These are phyloP conservation scores for Tragulus kanchil DNA, from an alignment of 2,113 vertebrate species.

Conservation along the genomic window DNA sequence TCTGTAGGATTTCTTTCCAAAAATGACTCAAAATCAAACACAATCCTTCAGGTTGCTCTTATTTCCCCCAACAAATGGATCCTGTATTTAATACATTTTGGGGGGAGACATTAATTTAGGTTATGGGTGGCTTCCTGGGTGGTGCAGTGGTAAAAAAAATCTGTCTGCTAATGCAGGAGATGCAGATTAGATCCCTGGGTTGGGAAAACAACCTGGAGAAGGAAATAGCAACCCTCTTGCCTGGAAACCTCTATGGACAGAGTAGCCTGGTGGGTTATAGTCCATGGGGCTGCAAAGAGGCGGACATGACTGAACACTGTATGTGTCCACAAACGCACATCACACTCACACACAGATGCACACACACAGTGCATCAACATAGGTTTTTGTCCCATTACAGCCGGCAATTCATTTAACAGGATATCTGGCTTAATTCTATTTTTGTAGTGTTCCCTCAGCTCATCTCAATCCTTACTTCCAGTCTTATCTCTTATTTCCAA, in stretches of 20 bases:
- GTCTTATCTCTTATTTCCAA: not conserved
- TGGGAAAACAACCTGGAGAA: not conserved
- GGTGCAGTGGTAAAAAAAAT: not conserved
- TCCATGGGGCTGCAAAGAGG: not conserved
- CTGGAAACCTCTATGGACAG: not conserved
- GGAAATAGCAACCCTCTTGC: not conserved
- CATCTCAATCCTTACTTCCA: not conserved
- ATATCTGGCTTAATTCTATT: not conserved
- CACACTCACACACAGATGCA: not conserved
- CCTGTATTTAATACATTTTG: not conserved
- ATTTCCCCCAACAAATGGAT: not conserved
- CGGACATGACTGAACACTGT: not conserved
- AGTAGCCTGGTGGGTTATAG: not conserved
- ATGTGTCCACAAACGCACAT: not conserved
- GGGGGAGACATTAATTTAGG: not conserved
- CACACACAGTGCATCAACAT: not conserved
- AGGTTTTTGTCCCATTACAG: not conserved
- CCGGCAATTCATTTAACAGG: not conserved
- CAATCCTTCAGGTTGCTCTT: not conserved
- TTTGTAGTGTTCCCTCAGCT: not conserved
- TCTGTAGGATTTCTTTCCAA: constrained; percentile 34
- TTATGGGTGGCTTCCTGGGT: not conserved
- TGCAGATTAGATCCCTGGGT: not conserved
- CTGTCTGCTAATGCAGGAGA: not conserved
- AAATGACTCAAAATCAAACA: not conserved